A percentile compares a stretch with the other conserved stretches of the same genome.
Evolutionary conservation across 2,888 invertebrate species (phyloP).

Genomic region (Digitonthophagus gazella): DNA sequence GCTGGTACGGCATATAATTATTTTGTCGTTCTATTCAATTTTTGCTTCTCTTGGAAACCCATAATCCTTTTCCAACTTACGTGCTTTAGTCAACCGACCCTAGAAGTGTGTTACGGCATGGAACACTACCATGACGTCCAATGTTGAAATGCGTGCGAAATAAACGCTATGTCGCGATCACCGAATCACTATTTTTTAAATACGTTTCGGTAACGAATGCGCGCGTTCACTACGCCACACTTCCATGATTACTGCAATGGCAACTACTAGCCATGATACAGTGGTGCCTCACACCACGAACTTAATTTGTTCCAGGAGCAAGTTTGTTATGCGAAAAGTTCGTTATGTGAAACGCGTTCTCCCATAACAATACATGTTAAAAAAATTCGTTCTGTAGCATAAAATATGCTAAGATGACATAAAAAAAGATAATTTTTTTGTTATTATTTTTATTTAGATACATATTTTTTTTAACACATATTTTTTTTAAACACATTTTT

Average conservation of each 20-base stretch:
- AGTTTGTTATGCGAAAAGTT: conserved; percentile 19
- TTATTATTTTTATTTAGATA: conserved; percentile 1
- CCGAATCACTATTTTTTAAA: conserved; percentile 11
- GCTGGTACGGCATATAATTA: no score
- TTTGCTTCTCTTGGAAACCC: no score
- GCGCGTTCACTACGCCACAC: background rate
- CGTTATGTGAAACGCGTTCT: conserved; percentile 20
- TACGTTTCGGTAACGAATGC: background rate
- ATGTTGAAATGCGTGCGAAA: conserved; percentile 21
- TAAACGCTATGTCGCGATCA: conserved; percentile 9
- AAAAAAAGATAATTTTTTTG: conserved; percentile 18
- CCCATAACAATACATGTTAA: conserved; percentile 17
- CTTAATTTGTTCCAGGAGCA: conserved; percentile 18
- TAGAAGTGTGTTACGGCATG: conserved; percentile 24
- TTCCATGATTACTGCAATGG: conserved; percentile 19
- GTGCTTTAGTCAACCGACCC: no score
- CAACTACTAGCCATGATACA: background rate
- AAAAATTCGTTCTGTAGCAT: conserved; percentile 20
- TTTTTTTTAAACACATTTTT: conserved; percentile 11
- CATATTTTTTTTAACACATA: background rate
- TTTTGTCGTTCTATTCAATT: no score
- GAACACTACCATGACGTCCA: conserved; percentile 17
- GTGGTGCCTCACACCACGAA: conserved; percentile 19
- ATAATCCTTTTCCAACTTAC: no score
- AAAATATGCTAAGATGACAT: conserved; percentile 21